These are phyloP conservation scores for Macrocentrus cingulum DNA, from an alignment of 1,140 invertebrate species.

Conservation along the genomic window DNA sequence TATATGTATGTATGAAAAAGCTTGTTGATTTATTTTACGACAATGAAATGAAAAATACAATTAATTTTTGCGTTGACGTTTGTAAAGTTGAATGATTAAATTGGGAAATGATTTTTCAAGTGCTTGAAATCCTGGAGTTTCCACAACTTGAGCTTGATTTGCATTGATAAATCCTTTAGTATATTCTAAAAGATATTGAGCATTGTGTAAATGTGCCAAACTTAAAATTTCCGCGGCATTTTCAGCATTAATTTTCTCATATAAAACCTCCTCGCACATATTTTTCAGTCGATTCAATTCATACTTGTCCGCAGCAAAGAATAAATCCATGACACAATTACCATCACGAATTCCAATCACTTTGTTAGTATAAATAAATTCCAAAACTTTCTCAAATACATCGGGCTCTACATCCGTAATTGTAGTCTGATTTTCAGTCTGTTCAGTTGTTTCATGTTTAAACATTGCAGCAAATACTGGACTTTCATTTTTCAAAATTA, in stretches of 20 bases:
- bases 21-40: too few relatives aligned
- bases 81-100: neutral
- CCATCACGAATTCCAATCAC: constrained; percentile 58
- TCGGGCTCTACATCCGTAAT: constrained; percentile 66
- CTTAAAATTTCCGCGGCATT: neutral
- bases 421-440: constrained; percentile 63
- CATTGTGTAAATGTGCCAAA: neutral
- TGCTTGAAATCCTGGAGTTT: neutral
- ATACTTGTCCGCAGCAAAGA: constrained; percentile 57
- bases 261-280: constrained; percentile 51
- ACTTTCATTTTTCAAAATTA: constrained; percentile 56
- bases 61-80: too few relatives aligned
- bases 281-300: constrained; percentile 51
- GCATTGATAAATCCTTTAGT: neutral
- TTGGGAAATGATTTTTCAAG: neutral
- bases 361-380: constrained; percentile 71
- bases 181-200: neutral
- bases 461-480: constrained; percentile 72
- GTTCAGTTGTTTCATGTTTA: constrained; percentile 70
- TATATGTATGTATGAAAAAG: too few relatives aligned
- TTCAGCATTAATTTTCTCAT: neutral
- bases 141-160: neutral
- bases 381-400: constrained; percentile 66
- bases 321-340: constrained; percentile 50
- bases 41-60: too few relatives aligned